These are phyloP conservation scores for Salminus brasiliensis DNA, from an alignment of 2,113 vertebrate genomes.

Conservation along the genomic window DNA sequence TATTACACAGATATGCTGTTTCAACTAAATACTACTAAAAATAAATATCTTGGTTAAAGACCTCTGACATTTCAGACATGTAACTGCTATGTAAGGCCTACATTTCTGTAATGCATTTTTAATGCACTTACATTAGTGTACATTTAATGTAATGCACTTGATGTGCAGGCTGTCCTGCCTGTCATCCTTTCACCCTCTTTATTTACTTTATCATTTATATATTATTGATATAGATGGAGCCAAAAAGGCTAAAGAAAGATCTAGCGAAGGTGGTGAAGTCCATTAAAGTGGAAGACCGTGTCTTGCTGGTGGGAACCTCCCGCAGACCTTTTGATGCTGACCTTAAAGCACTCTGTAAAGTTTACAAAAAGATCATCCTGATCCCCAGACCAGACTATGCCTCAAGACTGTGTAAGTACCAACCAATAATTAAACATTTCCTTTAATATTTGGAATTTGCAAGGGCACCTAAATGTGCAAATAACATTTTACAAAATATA, in stretches of 20 bases:
- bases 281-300: conserved; percentile 76
- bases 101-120: too few species aligned
- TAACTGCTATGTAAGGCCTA: too few species aligned
- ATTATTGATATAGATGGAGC: conserved; percentile 65
- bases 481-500: too few species aligned
- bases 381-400: conserved; percentile 84
- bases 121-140: too few species aligned
- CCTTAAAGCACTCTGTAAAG: conserved; percentile 72
- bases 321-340: conserved; percentile 79
- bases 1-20: too few species aligned
- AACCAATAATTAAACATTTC: background rate
- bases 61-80: too few species aligned
- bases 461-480: background rate
- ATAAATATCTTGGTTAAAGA: too few species aligned
- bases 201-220: background rate
- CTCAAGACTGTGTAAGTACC: conserved; percentile 80
- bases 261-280: conserved; percentile 78
- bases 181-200: too few species aligned
- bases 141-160: too few species aligned
- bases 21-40: too few species aligned
- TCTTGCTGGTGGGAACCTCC: conserved; percentile 82
- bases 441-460: background rate
- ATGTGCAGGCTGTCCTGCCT: too few species aligned
- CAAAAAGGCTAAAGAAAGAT: conserved; percentile 76
- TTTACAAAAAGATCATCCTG: conserved; percentile 83